phyloP scores from a whole-genome alignment of 1,140 invertebrate species.

The Trissolcus basalis region DNA sequence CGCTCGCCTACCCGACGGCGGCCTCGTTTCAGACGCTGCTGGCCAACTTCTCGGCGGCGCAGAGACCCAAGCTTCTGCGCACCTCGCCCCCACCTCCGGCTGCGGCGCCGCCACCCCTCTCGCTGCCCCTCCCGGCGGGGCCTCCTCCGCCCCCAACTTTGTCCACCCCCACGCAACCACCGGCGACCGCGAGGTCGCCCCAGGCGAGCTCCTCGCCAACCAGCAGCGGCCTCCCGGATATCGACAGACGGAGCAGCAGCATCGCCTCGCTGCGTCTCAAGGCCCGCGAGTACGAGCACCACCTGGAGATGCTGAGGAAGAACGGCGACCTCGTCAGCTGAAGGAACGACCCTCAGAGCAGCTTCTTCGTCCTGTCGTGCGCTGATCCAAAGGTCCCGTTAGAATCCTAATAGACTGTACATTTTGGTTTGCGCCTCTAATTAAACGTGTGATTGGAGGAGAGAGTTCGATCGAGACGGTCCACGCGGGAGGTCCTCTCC shows the following conservation, averaged over 20 bases:
- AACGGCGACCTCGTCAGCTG: slow-evolving; percentile 88
- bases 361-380: too few relatives aligned
- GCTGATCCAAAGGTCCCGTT: too few relatives aligned
- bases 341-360: slow-evolving; percentile 57
- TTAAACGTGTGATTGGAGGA: too few relatives aligned
- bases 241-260: slow-evolving; percentile 90
- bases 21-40: slow-evolving; percentile 89
- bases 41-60: slow-evolving; percentile 86
- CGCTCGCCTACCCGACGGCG: slow-evolving; percentile 80
- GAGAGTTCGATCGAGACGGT: too few relatives aligned
- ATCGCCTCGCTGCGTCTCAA: slow-evolving; percentile 93
- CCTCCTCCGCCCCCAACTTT: slow-evolving; percentile 70
- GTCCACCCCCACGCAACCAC: slow-evolving; percentile 50
- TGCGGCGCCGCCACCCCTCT: slow-evolving; percentile 77
- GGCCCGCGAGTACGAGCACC: slow-evolving; percentile 93
- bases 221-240: slow-evolving; percentile 76
- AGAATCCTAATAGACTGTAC: too few relatives aligned
- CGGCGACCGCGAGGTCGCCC: slow-evolving; percentile 67
- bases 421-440: too few relatives aligned
- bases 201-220: slow-evolving; percentile 68
- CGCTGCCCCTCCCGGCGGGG: slow-evolving; percentile 66
- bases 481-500: too few relatives aligned
- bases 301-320: slow-evolving; percentile 88
- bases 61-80: slow-evolving; percentile 74
- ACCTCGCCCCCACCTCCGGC: slow-evolving; percentile 74